Evolutionary conservation across 2,797 vertebrate species (phyloP).

Genomic region (Valencia hispanica): DNA sequence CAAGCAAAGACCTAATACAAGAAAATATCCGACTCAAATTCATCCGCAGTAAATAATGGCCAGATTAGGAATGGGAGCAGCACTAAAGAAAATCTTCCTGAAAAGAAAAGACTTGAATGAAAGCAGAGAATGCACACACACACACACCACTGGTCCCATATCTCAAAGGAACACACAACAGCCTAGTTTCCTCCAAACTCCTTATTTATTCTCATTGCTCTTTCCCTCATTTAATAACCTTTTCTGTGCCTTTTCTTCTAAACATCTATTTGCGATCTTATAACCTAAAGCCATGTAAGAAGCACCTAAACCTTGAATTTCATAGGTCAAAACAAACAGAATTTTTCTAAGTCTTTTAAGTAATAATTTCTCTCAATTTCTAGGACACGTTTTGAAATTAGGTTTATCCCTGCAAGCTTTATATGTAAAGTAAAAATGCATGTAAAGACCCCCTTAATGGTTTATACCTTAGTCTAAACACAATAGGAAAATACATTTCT

Average conservation of each 20-base stretch:
- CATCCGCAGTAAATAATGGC: slow-evolving; percentile 50
- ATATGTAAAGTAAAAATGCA: slow-evolving; percentile 60
- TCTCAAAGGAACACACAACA: slow-evolving; percentile 55
- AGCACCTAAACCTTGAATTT: slow-evolving; percentile 1
- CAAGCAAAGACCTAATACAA: slow-evolving; percentile 37
- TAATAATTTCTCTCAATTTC: slow-evolving; percentile 58
- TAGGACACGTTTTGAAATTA: slow-evolving; percentile 50
- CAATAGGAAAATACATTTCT: slow-evolving; percentile 7
- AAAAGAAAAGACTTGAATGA: slow-evolving; percentile 45
- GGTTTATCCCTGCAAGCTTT: slow-evolving; percentile 47
- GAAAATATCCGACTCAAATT: slow-evolving; percentile 35
- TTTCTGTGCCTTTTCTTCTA: not conserved
- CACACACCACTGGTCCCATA: slow-evolving; percentile 36
- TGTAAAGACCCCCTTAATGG: slow-evolving; percentile 38
- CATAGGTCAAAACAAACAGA: slow-evolving; percentile 39
- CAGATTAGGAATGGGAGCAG: slow-evolving; percentile 46
- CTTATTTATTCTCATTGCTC: slow-evolving; percentile 39
- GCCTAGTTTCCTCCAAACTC: slow-evolving; percentile 36
- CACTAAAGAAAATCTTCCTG: slow-evolving; percentile 39
- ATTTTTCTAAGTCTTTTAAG: slow-evolving; percentile 46
- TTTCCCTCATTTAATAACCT: slow-evolving; percentile 10
- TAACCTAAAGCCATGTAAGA: slow-evolving; percentile 1
- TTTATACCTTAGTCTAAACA: slow-evolving; percentile 16
- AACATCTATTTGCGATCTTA: slow-evolving; percentile 12
- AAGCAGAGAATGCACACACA: slow-evolving; percentile 42